Conservation (phyloP, 37 sponge, comb jelly and placozoan genomes). For the Mnemiopsis leidyi region DNA sequence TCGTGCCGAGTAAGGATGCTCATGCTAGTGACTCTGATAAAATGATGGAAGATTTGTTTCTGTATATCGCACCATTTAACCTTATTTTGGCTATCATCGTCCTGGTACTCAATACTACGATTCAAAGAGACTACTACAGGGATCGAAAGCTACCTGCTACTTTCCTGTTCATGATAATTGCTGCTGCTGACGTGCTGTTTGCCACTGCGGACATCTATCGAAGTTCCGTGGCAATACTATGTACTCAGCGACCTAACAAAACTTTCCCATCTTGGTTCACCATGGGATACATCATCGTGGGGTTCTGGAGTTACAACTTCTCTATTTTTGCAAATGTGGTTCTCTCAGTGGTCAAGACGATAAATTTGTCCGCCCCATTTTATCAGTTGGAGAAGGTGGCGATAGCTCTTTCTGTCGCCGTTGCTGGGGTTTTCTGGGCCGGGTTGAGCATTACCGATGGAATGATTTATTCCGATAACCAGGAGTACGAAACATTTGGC, state of each 20-base stretch:
- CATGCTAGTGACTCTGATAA: not conserved
- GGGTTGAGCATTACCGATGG: not conserved
- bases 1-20: too few relatives aligned
- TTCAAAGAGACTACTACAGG: not conserved
- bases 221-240: not conserved
- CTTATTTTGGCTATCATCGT: not conserved
- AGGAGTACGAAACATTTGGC: not conserved
- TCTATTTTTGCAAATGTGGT: not conserved
- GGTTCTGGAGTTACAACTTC: not conserved
- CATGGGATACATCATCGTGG: not conserved
- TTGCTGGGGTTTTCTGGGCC: not conserved
- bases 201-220: not conserved
- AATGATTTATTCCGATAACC: not conserved
- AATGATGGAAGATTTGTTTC: not conserved
- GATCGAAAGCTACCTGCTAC: not conserved
- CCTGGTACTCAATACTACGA: not conserved
- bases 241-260: not conserved
- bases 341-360: not conserved
- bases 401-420: not conserved
- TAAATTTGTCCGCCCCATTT: not conserved
- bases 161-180: conserved; percentile 36
- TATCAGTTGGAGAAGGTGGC: not conserved
- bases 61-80: not conserved
- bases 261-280: not conserved
- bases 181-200: not conserved